Conservation (phyloP, 2,797 vertebrate species). For the Artibeus jamaicensis region DNA sequence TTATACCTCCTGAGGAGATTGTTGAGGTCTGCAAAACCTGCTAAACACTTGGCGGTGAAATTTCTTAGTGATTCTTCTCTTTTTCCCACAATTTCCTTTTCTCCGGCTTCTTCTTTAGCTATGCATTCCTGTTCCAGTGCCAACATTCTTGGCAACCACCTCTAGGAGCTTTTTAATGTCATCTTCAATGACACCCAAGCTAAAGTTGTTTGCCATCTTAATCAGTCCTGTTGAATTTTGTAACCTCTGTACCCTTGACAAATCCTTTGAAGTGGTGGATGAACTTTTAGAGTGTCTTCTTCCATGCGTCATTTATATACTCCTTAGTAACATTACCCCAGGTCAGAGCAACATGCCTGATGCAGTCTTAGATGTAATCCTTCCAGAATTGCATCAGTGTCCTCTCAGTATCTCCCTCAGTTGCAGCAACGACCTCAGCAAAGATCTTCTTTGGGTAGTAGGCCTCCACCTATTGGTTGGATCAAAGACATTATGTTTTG, state of each 20-base stretch:
- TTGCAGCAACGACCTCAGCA: neutral
- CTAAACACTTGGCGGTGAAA: neutral
- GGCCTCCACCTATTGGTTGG: neutral
- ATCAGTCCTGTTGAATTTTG: neutral
- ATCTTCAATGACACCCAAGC: neutral
- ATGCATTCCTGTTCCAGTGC: neutral
- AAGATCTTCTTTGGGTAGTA: no score
- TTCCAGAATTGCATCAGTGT: neutral
- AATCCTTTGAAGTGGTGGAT: neutral
- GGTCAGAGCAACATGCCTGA: neutral
- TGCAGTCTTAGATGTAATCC: neutral
- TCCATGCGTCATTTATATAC: neutral
- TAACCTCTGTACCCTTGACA: neutral
- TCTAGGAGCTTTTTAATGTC: neutral
- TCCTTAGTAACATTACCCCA: neutral
- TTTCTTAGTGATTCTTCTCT: neutral
- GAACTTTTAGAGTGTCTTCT: neutral
- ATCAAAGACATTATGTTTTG: no score
- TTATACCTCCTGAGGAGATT: neutral
- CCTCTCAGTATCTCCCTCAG: neutral
- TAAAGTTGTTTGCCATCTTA: neutral
- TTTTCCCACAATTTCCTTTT: neutral
- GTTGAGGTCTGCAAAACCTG: neutral
- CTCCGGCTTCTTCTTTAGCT: neutral
- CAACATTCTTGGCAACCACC: neutral